Conservation (phyloP, 2,797 vertebrate species). For the Alectoris magna region DNA sequence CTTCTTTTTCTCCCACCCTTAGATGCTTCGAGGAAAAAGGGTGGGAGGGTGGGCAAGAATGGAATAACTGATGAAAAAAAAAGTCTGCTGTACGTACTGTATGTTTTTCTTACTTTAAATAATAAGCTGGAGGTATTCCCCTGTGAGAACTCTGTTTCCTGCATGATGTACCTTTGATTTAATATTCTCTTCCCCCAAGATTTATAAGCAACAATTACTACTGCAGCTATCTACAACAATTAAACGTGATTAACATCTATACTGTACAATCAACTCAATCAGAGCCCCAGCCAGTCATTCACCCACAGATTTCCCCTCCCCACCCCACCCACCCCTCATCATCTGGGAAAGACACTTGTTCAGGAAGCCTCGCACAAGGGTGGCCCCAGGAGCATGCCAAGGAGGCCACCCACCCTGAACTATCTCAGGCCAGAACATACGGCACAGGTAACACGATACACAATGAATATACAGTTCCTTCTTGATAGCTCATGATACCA, state of each 20-base stretch:
- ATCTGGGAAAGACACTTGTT: constrained; percentile 16
- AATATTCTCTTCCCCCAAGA: not conserved
- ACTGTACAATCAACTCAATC: not conserved
- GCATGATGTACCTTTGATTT: not conserved
- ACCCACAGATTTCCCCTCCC: not conserved
- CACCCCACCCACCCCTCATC: not conserved
- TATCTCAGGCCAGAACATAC: not conserved
- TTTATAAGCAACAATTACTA: not conserved
- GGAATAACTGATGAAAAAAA: not conserved
- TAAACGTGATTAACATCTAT: not conserved
- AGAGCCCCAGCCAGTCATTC: not conserved
- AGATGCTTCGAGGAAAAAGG: not conserved
- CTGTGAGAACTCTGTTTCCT: not conserved
- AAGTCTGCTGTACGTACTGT: not conserved
- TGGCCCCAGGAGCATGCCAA: not conserved
- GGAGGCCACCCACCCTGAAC: constrained; percentile 38
- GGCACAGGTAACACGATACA: not conserved
- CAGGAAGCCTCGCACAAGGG: not conserved
- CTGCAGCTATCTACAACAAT: not conserved
- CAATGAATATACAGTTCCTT: not conserved
- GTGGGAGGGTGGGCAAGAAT: not conserved
- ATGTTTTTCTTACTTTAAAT: not conserved
- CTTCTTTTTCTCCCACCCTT: not conserved
- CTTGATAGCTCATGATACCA: not conserved
- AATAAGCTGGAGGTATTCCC: not conserved